A percentile compares a stretch with the other conserved stretches of the same genome.
phyloP scores from a whole-genome alignment of 2,888 invertebrate genomes.

The Drosophila stalkeri region DNA sequence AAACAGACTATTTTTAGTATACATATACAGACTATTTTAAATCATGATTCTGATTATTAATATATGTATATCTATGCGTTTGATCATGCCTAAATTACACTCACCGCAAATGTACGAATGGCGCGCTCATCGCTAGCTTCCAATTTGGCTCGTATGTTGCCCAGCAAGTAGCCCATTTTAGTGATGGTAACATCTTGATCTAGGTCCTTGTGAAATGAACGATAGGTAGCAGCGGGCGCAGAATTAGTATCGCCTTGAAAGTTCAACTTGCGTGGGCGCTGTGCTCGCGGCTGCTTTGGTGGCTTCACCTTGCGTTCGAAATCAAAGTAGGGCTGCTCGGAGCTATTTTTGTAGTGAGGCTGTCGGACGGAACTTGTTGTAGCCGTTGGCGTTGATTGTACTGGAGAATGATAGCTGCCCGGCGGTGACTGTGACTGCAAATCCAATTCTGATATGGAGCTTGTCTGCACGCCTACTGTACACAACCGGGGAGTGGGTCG shows the following conservation, averaged over 20 bases:
- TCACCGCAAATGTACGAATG: slow-evolving; percentile 79
- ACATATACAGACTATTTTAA: too few species aligned
- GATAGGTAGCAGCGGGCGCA: slow-evolving; percentile 76
- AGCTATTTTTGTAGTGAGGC: slow-evolving; percentile 26
- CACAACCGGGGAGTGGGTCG: slow-evolving; percentile 50
- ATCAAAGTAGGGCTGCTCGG: slow-evolving; percentile 72
- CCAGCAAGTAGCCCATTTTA: slow-evolving; percentile 83
- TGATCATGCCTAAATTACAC: slow-evolving; percentile 26
- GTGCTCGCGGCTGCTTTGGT: slow-evolving; percentile 64
- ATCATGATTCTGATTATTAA: not conserved
- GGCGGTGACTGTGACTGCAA: slow-evolving; percentile 80
- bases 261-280: slow-evolving; percentile 72
- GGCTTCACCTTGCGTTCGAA: slow-evolving; percentile 82
- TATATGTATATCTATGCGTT: not conserved
- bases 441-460: slow-evolving; percentile 60
- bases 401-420: slow-evolving; percentile 83
- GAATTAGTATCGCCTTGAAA: slow-evolving; percentile 59
- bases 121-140: slow-evolving; percentile 82
- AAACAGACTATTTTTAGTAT: not conserved
- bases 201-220: slow-evolving; percentile 82
- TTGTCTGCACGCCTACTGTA: slow-evolving; percentile 82
- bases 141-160: slow-evolving; percentile 80
- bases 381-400: slow-evolving; percentile 67
- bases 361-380: slow-evolving; percentile 44
- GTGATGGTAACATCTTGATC: slow-evolving; percentile 83